Evolutionary conservation across 2,113 vertebrate species (phyloP), one percentile per base, ranked within the genome.

Genomic region (Thamnophis sirtalis): DNA sequence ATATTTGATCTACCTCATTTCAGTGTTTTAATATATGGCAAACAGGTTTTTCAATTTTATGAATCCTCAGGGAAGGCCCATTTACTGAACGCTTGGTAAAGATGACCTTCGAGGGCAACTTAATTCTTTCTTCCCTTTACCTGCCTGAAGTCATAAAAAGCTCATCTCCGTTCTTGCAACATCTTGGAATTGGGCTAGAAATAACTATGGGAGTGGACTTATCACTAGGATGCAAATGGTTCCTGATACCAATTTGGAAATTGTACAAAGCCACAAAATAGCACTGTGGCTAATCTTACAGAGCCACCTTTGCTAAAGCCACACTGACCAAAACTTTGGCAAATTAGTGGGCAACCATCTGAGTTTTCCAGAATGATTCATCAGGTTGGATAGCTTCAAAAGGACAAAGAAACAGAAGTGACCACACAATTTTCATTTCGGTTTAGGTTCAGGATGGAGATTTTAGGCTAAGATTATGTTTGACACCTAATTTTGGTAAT

Each of bases 31-130:
- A 54, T 94, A 13, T 26, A 15, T 51, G 60, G 63, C 84, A 86
- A 13, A 0, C 26, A 93, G 68, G 55, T 95, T 63, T 93, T 94
- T 93, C 90, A 88, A 86, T 6, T 73, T 91, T 93, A 93, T 94
- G 95, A 87, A 92, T 93, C 94, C 93, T 91, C n/a, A 8, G 92
- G 92, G 95, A 94, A 88, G 15, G 28, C 86, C 94, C 92, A 6
- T 93, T 96, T 80, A 11, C 90, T 0, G 17, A 73, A 21, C 87
- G 7, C 49, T 68, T 93, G 94, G 89, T 54, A 10, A 11, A 43
- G 89, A 4, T 88, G 92, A 97, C 96, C 95, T 96, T 95, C 95
- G 92, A 94, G 94, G 92, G 91, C 50, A 92, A 88, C 68, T 86
- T 21, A 28, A 24, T 84, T 33, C 89, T 90, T 93, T 51, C 92